Base-by-base conservation (phyloP, 2,888 invertebrate species). In the Cheilosia vulpina region DNA sequence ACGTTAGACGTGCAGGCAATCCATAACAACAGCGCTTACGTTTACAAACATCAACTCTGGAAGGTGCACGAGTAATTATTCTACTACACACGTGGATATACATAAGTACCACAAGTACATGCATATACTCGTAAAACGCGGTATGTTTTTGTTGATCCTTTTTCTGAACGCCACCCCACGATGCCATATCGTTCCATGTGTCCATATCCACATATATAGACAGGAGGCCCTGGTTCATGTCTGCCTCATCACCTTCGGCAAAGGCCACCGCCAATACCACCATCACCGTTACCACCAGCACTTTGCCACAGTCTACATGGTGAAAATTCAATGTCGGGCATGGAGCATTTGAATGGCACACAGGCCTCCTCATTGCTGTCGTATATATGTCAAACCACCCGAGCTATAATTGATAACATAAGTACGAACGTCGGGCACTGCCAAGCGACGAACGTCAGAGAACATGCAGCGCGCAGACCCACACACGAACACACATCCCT, bases 51-150 rank as follows among this genome's bases (percentile, higher is more conserved):
- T 76, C 75, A 75, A 55, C 69, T 31, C 31, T 69, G 34, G 31
- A 80, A 69, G 55, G 53, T 62, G 71, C 79, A 71, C 69, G 75
- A 84, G 66, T 66, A 84, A 80, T 76, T 72, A 72, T 81, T 85
- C 72, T 41, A 38, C 72, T 41, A 38, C 38, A 73, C 72, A 66
- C 62, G 31, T 62, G 58, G 43, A 68, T 55, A 34, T 34, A 38
- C 27, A 6, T 27, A 27, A 27, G 27, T 71, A 57, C 50, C 5
- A 0, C 5, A 27, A 27, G 27, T 71, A 57, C 50, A 72, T 63
- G 34, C 50, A 34, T 17, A 15, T 1, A 13, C 21, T 21, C 21
- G 21, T 43, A 15, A 15, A 27, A 31, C 17, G 6, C 41, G 43
- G 55, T 62, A 62, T 68, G 53, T 24, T 38, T 41, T 53, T 60